These are phyloP conservation scores for Silvanus unidentatus DNA, from an alignment of 2,888 invertebrate genomes.

Conservation along the genomic window DNA sequence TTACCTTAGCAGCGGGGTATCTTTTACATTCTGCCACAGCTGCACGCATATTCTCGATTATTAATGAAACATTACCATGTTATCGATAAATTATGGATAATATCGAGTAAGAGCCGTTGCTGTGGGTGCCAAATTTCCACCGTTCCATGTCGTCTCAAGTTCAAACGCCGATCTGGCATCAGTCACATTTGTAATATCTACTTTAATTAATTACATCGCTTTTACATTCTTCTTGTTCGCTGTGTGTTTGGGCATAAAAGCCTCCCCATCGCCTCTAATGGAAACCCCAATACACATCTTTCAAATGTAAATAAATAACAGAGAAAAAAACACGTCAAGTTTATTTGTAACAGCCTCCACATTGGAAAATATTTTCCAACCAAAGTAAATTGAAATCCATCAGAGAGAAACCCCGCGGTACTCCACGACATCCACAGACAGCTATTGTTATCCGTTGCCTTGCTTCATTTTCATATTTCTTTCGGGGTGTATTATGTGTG, in stretches of 20 bases:
- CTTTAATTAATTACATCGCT: no score
- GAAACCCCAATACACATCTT: conserved; percentile 12
- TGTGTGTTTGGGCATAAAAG: no score
- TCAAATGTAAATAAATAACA: conserved; percentile 2
- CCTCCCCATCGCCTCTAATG: neutral
- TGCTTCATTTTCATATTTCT: conserved; percentile 44
- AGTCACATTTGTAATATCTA: no score
- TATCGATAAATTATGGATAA: no score
- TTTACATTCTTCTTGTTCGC: no score
- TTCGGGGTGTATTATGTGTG: conserved; percentile 7
- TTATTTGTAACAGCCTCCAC: neutral
- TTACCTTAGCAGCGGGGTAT: conserved; percentile 8
- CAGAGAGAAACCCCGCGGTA: conserved; percentile 40
- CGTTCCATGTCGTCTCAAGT: no score
- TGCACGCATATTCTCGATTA: neutral
- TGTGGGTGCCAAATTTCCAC: no score
- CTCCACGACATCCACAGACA: conserved; percentile 39
- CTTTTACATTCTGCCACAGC: conserved; percentile 1
- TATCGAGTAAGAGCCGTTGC: no score
- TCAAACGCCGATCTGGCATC: no score
- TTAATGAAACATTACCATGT: no score
- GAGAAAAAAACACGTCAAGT: conserved; percentile 4
- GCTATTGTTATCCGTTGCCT: conserved; percentile 42
- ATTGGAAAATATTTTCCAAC: conserved; percentile 15
- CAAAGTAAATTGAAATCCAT: conserved; percentile 46